A percentile compares a stretch with the other conserved stretches of the same genome.
These are phyloP conservation scores for Smittia aterrima DNA, from an alignment of 2,888 invertebrate genomes.

Conservation along the genomic window DNA sequence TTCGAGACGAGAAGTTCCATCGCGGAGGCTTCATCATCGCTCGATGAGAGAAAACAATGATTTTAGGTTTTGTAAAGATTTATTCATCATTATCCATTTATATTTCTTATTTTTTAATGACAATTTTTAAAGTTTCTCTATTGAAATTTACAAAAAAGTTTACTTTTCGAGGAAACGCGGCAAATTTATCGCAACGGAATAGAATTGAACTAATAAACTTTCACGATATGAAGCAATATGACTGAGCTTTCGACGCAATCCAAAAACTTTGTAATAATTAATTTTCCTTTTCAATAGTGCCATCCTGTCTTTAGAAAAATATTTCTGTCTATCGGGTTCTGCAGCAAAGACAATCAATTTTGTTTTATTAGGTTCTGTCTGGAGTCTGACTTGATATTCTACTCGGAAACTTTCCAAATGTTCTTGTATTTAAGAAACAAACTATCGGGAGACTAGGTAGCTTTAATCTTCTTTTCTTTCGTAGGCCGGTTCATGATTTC, in stretches of 20 bases:
- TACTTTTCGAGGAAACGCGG: background rate
- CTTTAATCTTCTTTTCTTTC: background rate
- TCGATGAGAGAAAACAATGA: background rate
- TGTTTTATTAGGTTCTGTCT: too few relatives aligned
- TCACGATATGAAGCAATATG: background rate
- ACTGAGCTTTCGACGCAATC: background rate
- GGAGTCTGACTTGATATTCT: too few relatives aligned
- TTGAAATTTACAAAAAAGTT: constrained; percentile 8
- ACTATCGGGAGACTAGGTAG: background rate
- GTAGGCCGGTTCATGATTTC: background rate
- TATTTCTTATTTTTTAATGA: background rate
- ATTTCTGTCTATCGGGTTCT: background rate
- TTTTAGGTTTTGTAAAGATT: constrained; percentile 7
- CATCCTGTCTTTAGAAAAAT: background rate
- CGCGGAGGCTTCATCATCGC: background rate
- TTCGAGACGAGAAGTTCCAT: background rate
- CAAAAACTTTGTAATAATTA: background rate
- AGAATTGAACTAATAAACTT: background rate
- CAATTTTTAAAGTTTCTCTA: background rate
- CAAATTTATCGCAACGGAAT: background rate
- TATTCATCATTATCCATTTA: background rate
- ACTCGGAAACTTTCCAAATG: too few relatives aligned
- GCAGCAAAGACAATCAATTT: background rate
- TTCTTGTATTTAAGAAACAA: too few relatives aligned
- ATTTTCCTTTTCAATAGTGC: background rate